Base-by-base conservation (phyloP, 2,113 vertebrate genomes). In the Ictalurus furcatus region DNA sequence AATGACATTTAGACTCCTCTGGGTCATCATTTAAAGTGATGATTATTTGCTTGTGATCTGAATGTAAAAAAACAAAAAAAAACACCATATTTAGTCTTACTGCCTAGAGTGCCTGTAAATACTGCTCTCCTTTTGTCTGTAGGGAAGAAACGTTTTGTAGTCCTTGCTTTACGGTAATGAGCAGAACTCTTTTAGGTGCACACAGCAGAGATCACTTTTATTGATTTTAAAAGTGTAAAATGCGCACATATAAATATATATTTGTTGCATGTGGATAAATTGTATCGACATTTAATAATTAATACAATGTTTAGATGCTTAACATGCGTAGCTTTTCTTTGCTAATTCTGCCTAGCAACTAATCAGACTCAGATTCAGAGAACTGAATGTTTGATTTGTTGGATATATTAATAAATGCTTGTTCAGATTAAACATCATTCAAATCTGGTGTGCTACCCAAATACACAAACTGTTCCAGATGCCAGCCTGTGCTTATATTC, bases 401-500 rank as follows among this genome's bases (percentile, higher is more conserved):
- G 34, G 0, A 25, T 25, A 74, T 58, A 71, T 85, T 23, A 85
- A 73, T 63, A 52, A 86, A 86, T 83, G 6, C 34, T 73, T 82
- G 25, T n/a, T 86, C 6, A 61, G 28, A 48, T 80, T 25, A 25
- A 48, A 56, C 12, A 40, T 34, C 40, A 85, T 44, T 58, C n/a
- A 83, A n/a, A 74, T 89, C 44, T 85, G 69, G 12, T 83, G 25
- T 76, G 16, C 84, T 91, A 96, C 61, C 93, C 94, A 52, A 96
- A 96, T 78, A 96, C 91, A 69, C 95, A 96, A 67, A 96, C 93
- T 0, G 95, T 95, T 88, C 95, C 96, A 0, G 94, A 92, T 11
- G 95, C 95, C 90, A 96, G 92, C 4, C 95, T 93, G 91, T 96
- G 95, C 73, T 95, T 96, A 90, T 96, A 95, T 90, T 96, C 94